Base-by-base conservation (phyloP, 2,888 invertebrate species). In the Metacarcinus magister region DNA sequence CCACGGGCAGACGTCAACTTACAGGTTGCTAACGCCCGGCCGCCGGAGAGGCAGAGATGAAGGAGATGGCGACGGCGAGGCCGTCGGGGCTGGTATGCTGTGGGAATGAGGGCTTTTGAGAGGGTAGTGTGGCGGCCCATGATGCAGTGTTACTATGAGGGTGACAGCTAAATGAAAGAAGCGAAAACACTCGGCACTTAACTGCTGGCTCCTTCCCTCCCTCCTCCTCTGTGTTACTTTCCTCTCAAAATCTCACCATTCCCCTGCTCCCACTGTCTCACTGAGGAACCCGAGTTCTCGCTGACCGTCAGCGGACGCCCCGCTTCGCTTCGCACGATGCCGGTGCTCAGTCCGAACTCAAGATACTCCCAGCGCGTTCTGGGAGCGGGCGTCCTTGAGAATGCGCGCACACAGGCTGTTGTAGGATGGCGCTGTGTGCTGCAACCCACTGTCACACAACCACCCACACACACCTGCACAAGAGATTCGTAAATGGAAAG, bases 21-120 rank as follows among this genome's bases (percentile, higher is more conserved):
- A n/a, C 75, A 39, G 96, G 96, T 46, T 96, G 94, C 82, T 90
- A 96, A 7, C 96, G 94, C 23, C 90, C 96, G 8, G 48, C 32
- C n/a, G n/a, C n/a, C n/a, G n/a, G n/a, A n/a, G n/a, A n/a, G 92
- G 75, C 94, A 7, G 96, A 87, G 67, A 54, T 44, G 87, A 96
- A 96, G 39, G 67, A n/a, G 92, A 96, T 96, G n/a, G 90, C 91
- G n/a, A 96, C 94, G 94, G 96, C 23, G 67, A 28, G n/a, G 19
- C 96, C 96, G 13, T 96, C 96, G n/a, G 96, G 96, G 23, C 91
- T 91, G 23, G 94, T 96, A 82, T 96, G 82, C 96, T 96, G 92
- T 23, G 8, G 54, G 54, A 32, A n/a, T 46, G 19, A 91, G 91
- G 46, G 32, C n/a, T n/a, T n/a, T n/a, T n/a, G 8, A 10, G 10